A percentile compares a stretch with the other conserved stretches of the same genome.
Evolutionary conservation across 2,113 vertebrate genomes (phyloP).

Genomic region (Prionailurus viverrinus): DNA sequence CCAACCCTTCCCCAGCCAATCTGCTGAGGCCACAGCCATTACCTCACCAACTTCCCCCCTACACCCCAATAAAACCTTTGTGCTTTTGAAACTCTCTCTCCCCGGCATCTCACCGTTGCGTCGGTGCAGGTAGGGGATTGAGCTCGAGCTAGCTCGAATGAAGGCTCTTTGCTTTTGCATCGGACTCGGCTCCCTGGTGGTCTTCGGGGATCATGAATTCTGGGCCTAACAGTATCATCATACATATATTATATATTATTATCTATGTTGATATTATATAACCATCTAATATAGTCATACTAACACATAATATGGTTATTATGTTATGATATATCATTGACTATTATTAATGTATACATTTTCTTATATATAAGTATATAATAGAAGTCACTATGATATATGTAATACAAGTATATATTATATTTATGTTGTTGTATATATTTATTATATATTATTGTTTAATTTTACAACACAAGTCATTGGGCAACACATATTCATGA

Average conservation of each 20-base stretch:
- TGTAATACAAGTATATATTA: neutral
- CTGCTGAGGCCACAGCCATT: too few species aligned
- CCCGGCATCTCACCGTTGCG: rapidly evolving
- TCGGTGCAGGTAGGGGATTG: too few species aligned
- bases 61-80: too few species aligned
- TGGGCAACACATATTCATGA: neutral
- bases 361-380: neutral
- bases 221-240: neutral
- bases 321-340: neutral
- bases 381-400: neutral
- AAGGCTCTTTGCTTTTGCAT: too few species aligned
- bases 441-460: neutral
- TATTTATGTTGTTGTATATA: neutral
- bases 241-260: neutral
- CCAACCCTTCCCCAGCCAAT: too few species aligned
- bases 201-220: too few species aligned
- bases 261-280: neutral
- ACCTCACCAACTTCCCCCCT: too few species aligned
- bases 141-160: too few species aligned
- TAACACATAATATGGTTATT: neutral
- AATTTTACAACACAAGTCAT: neutral
- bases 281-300: neutral
- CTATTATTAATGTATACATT: neutral
- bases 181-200: too few species aligned
- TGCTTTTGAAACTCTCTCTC: too few species aligned